Evolutionary conservation across 2,113 vertebrate genomes (phyloP), one percentile per base, ranked within the genome.

Genomic region (Nettapus auritus): DNA sequence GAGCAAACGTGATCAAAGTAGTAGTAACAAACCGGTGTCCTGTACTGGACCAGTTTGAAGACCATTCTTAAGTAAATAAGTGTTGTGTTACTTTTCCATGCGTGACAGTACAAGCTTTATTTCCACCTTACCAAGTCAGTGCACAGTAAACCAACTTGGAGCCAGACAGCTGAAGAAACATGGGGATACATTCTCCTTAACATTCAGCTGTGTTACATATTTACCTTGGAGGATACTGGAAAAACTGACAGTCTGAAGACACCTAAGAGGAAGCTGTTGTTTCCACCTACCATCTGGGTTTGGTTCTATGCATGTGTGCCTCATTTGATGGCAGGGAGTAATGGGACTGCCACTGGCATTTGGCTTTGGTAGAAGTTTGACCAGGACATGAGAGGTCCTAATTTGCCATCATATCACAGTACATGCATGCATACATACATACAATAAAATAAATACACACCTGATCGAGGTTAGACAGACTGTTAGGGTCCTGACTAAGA

Each of bases 401-500:
- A 1, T 14, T 29, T 67, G 52, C 46, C 42, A 62, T 40, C 36
- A 36, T 0, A 76, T 20, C 42, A 48, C 52, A 63, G 52, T 53
- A 33, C 81, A 87, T 16, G 33, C 23, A 69, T 59, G 23, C 9
- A 5, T 26, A 40, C 25, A 5, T 26, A 40, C 25, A 8, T 26
- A 59, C 60, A 88, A 63, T 26, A 8, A 31, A 69, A 6, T 18
- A 7, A 38, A 53, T 77, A 92, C 98, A 94, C 92, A 99, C 99
- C 98, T 99, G 99, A 94, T 99, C 99, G 18, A 99, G 98, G 97
- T 99, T 99, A 90, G 99, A 99, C 56, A 99, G 97, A 77, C 99
- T 99, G 98, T 99, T 99, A 50, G 99, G 99, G 94, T 99, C 99
- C 82, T 99, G 99, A 94, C 99, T 99, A 82, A 99, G 98, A 6